A percentile compares a stretch with the other conserved stretches of the same genome.
phyloP scores from a whole-genome alignment of 2,113 vertebrate species.

The Emydocephalus ijimae region DNA sequence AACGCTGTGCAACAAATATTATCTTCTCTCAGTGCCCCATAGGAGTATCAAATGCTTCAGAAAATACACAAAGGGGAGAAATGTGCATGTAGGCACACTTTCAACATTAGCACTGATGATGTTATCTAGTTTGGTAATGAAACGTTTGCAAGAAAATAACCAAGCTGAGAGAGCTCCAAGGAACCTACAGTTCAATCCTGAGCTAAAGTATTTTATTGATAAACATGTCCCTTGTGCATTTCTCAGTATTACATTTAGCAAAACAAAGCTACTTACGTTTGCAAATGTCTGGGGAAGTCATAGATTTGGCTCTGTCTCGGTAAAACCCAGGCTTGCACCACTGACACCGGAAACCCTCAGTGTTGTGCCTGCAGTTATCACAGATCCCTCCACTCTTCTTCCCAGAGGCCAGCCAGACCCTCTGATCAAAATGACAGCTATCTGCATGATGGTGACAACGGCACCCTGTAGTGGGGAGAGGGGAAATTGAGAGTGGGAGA shows the following conservation, averaged over 20 bases:
- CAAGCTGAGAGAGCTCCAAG: background rate
- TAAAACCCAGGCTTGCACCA: constrained; percentile 79
- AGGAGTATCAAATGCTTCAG: no score
- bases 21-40: background rate
- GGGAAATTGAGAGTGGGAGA: background rate
- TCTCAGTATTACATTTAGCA: accelerated
- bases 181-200: background rate
- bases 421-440: constrained; percentile 81
- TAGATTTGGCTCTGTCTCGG: constrained; percentile 66
- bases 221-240: background rate
- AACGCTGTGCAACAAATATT: background rate
- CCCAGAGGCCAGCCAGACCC: constrained; percentile 75
- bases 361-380: constrained; percentile 80
- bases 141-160: background rate
- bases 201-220: background rate
- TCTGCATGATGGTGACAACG: constrained; percentile 82
- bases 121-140: background rate
- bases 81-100: background rate
- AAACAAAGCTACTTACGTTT: constrained; percentile 68
- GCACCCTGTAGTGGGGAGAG: constrained; percentile 67
- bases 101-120: background rate
- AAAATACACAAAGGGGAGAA: no score
- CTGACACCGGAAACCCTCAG: constrained; percentile 79
- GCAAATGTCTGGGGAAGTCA: constrained; percentile 75
- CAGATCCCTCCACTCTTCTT: constrained; percentile 79